phyloP scores from a whole-genome alignment of 2,797 vertebrate genomes.

The Hemitrygon akajei region DNA sequence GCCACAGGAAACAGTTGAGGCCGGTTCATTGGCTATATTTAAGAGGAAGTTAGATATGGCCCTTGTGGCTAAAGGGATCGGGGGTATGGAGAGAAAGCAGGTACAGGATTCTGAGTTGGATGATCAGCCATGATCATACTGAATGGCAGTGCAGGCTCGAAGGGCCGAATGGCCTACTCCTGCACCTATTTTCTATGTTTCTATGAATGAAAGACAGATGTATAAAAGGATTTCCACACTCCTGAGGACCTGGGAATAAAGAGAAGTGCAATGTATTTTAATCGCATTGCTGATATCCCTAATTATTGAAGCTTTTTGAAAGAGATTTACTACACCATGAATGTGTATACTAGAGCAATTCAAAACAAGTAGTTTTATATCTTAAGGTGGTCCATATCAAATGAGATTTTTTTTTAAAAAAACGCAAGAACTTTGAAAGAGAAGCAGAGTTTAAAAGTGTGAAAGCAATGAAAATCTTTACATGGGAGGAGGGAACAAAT shows the following conservation, averaged over 20 bases:
- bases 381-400: not conserved
- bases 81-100: too few species aligned
- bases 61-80: too few species aligned
- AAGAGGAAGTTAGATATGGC: too few species aligned
- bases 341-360: not conserved
- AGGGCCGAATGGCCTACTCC: too few species aligned
- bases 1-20: too few species aligned
- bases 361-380: conserved; percentile 22
- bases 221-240: not conserved
- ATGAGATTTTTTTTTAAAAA: not conserved
- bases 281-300: not conserved
- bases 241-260: not conserved
- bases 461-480: not conserved
- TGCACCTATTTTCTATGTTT: too few species aligned
- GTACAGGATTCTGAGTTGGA: too few species aligned
- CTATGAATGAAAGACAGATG: not conserved
- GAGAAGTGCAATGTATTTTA: not conserved
- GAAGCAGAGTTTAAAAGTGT: not conserved
- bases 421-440: not conserved
- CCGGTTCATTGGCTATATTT: too few species aligned
- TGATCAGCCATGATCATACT: too few species aligned
- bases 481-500: not conserved
- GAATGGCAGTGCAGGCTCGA: too few species aligned
- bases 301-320: conserved; percentile 10
- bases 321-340: not conserved